Evolutionary conservation across 2,797 vertebrate genomes (phyloP).

Genomic region (Fratercula arctica): DNA sequence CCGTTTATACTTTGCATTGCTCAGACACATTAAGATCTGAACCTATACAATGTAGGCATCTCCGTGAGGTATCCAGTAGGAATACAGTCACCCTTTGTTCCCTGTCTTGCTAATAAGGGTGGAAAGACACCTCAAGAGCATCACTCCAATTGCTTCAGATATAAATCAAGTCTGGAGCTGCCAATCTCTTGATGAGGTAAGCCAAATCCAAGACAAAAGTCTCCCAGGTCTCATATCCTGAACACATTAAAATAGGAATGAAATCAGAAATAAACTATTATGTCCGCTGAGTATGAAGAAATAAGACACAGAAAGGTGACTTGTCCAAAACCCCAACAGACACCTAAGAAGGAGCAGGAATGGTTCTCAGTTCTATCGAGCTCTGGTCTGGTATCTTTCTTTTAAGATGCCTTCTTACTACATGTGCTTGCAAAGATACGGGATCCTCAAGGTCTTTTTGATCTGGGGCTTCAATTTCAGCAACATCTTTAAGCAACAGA

Average conservation of each 20-base stretch:
- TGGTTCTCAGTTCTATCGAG: background rate
- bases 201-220: background rate
- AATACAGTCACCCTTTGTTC: background rate
- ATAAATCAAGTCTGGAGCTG: background rate
- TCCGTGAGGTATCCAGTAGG: background rate
- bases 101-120: background rate
- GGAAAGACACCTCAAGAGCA: background rate
- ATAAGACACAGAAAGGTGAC: background rate
- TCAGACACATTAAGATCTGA: background rate
- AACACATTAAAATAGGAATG: background rate
- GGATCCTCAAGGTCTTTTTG: background rate
- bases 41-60: background rate
- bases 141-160: background rate
- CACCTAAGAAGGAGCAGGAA: background rate
- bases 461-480: background rate
- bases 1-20: background rate
- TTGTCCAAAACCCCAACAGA: background rate
- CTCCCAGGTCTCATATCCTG: background rate
- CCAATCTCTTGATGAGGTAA: background rate
- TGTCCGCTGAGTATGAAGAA: background rate
- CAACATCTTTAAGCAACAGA: background rate
- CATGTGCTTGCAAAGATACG: background rate
- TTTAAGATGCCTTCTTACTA: background rate
- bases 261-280: background rate
- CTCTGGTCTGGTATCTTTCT: background rate